These are phyloP conservation scores for Pseudomugil gertrudae DNA, from an alignment of 2,797 vertebrate genomes.

Conservation along the genomic window DNA sequence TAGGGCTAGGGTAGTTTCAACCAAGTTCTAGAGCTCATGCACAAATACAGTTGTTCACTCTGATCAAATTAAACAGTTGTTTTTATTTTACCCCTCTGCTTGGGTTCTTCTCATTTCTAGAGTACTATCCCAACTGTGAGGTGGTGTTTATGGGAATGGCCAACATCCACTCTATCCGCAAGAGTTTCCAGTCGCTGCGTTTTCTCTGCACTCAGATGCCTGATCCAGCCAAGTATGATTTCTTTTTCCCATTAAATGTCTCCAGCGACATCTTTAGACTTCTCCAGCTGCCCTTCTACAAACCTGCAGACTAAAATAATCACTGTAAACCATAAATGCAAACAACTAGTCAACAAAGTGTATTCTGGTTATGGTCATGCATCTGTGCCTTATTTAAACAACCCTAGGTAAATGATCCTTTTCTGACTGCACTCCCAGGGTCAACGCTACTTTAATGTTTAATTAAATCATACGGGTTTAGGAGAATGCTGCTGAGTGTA, in stretches of 20 bases:
- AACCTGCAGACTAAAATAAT: conserved; percentile 19
- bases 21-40: conserved; percentile 15
- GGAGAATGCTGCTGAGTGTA: conserved; percentile 12
- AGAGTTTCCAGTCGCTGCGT: conserved; percentile 97
- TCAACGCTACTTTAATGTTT: conserved; percentile 27
- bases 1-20: conserved; percentile 62
- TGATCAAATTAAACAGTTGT: conserved; percentile 36
- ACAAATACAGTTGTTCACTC: conserved; percentile 27
- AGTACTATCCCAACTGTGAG: conserved; percentile 99
- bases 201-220: conserved; percentile 98
- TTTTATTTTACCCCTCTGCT: neutral
- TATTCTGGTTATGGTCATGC: conserved; percentile 38
- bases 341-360: conserved; percentile 49
- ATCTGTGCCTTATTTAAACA: conserved; percentile 65
- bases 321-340: conserved; percentile 26
- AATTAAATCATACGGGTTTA: conserved; percentile 31
- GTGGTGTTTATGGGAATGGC: conserved; percentile 99
- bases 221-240: conserved; percentile 95
- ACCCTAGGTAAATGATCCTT: conserved; percentile 32
- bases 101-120: conserved; percentile 70
- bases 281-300: conserved; percentile 1
- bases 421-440: conserved; percentile 40
- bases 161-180: conserved; percentile 98
- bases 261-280: conserved; percentile 26
- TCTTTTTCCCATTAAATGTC: conserved; percentile 16